Conservation (phyloP, 2,113 vertebrate species). For the Brienomyrus longianalis region DNA sequence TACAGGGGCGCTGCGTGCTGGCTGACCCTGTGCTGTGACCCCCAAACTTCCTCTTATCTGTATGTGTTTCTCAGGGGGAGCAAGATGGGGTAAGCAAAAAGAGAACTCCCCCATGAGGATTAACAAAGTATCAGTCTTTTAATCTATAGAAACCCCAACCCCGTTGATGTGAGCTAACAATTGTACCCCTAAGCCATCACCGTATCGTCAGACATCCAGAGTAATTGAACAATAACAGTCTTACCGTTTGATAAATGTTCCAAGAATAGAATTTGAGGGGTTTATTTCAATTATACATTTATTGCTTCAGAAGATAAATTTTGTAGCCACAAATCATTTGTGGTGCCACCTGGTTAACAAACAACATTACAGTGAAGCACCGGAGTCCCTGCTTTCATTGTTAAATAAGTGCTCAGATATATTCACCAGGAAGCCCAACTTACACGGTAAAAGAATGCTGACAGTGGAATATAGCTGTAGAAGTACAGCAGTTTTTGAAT, state of each 20-base stretch:
- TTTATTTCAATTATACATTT: neutral
- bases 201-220: neutral
- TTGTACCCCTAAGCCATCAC: neutral
- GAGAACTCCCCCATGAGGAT: neutral
- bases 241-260: neutral
- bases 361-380: neutral
- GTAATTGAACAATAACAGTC: neutral
- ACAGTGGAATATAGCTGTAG: slow-evolving; percentile 43
- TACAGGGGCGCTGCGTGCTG: neutral
- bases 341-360: neutral
- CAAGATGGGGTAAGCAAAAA: neutral
- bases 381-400: slow-evolving; percentile 27
- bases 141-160: neutral
- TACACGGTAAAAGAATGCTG: slow-evolving; percentile 43
- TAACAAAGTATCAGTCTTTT: neutral
- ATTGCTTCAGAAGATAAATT: neutral
- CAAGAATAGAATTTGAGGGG: neutral
- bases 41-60: neutral
- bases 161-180: neutral
- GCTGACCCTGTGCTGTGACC: neutral
- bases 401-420: slow-evolving; percentile 51
- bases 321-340: neutral
- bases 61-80: neutral
- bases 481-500: slow-evolving; percentile 41
- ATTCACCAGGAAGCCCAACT: slow-evolving; percentile 42